A percentile compares a stretch with the other conserved stretches of the same genome.
Conservation (phyloP, 2,797 vertebrate genomes). For the Nannoperca obscura region DNA sequence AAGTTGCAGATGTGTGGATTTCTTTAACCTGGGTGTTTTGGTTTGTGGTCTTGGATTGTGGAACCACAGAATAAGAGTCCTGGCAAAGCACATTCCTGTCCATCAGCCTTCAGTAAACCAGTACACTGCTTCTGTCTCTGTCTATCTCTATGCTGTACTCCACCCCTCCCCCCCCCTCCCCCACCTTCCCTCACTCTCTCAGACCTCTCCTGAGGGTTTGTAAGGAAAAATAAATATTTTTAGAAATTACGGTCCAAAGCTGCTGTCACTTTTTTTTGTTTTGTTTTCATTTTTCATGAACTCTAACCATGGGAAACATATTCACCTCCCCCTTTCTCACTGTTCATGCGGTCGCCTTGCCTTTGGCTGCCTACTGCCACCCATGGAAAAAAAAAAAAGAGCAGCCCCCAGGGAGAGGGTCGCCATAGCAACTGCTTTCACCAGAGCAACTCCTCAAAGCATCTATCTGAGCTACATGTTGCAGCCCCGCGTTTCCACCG, state of each 20-base stretch:
- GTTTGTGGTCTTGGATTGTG: conserved; percentile 38
- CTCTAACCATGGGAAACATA: conserved; percentile 84
- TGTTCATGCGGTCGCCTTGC: conserved; percentile 72
- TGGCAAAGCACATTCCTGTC: conserved; percentile 56
- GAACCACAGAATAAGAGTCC: conserved; percentile 31
- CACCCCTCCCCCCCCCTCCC: conserved; percentile 21
- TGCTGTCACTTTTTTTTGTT: conserved; percentile 76
- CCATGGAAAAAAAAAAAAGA: conserved; percentile 75
- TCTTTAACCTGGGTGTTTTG: conserved; percentile 26
- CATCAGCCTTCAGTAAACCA: conserved; percentile 57
- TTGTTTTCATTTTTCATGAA: conserved; percentile 76
- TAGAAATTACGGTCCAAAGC: conserved; percentile 79
- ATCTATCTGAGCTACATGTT: conserved; percentile 70
- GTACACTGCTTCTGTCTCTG: conserved; percentile 47
- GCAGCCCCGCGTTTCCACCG: conserved; percentile 56
- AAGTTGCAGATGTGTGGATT: conserved; percentile 47
- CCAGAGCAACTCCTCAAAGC: conserved; percentile 80
- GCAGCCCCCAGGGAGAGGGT: conserved; percentile 81
- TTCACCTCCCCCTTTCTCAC: conserved; percentile 81
- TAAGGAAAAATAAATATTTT: conserved; percentile 86
- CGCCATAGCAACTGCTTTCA: conserved; percentile 85
- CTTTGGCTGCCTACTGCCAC: conserved; percentile 83
- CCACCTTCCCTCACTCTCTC: conserved; percentile 58
- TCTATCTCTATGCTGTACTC: conserved; percentile 47
- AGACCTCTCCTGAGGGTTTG: conserved; percentile 83